Conservation (phyloP, 2,888 invertebrate genomes). For the Eledona agricola region DNA sequence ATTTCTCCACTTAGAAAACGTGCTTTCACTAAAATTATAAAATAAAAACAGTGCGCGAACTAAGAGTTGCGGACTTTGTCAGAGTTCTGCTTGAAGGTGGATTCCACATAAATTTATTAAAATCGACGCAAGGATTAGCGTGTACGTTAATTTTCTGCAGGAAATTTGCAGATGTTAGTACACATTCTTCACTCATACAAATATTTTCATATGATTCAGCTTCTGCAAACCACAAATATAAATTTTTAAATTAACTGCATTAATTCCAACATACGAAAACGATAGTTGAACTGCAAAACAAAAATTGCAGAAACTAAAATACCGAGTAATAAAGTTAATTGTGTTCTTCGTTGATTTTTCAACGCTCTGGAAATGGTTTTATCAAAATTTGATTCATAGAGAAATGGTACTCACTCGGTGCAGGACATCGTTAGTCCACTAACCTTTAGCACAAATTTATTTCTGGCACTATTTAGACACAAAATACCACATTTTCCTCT, state of each 20-base stretch:
- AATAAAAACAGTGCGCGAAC: neutral
- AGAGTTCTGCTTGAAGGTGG: no score
- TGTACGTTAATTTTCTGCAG: constrained; percentile 13
- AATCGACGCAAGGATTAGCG: constrained; percentile 76
- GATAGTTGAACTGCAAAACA: no score
- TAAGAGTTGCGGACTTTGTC: constrained; percentile 57
- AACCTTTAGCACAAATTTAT: constrained; percentile 1
- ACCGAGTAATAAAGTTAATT: no score
- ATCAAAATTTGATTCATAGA: neutral
- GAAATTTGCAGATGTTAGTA: constrained; percentile 15
- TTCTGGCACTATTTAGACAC: constrained; percentile 6
- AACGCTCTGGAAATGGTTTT: no score
- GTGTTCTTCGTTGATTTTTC: no score
- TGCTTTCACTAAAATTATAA: neutral
- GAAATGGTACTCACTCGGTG: neutral
- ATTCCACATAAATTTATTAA: constrained; percentile 79
- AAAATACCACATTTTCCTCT: constrained; percentile 7
- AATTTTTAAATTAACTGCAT: no score
- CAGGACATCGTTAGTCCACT: neutral
- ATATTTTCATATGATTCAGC: neutral
- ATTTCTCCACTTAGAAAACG: constrained; percentile 4
- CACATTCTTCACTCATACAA: constrained; percentile 21
- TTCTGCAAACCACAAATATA: no score
- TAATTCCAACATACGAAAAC: no score
- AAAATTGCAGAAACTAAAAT: no score